These are phyloP conservation scores for Bufotes viridis DNA, from an alignment of 2,797 vertebrate genomes.

Conservation along the genomic window DNA sequence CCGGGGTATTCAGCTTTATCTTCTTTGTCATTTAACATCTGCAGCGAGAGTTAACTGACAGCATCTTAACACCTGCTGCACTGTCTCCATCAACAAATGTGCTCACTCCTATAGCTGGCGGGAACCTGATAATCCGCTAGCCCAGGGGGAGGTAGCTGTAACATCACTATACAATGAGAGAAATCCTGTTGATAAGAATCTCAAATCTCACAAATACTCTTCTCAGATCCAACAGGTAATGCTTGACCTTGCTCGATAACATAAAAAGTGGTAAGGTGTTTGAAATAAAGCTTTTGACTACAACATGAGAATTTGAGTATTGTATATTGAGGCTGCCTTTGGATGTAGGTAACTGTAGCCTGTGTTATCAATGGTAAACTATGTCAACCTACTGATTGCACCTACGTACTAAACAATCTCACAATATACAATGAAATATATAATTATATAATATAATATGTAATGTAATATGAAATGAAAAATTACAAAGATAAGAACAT, in stretches of 20 bases:
- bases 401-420: not conserved
- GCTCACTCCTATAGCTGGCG: constrained; percentile 32
- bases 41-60: constrained; percentile 37
- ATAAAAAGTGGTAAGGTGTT: not conserved
- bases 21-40: constrained; percentile 49
- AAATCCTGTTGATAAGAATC: constrained; percentile 35
- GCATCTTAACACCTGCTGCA: constrained; percentile 51
- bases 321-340: not conserved
- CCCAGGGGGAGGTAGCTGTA: constrained; percentile 1
- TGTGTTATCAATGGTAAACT: not conserved
- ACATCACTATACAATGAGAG: constrained; percentile 31
- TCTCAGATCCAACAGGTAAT: constrained; percentile 14
- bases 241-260: constrained; percentile 22
- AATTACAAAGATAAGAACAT: not conserved
- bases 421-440: not conserved
- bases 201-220: constrained; percentile 8
- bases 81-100: constrained; percentile 29
- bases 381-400: not conserved
- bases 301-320: not conserved
- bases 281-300: not conserved
- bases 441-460: not conserved
- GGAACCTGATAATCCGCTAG: constrained; percentile 41
- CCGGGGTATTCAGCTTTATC: constrained; percentile 28
- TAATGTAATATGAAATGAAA: not conserved
- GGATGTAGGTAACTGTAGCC: not conserved